Conservation (phyloP, 2,888 invertebrate genomes). For the Lomographa bimaculata region DNA sequence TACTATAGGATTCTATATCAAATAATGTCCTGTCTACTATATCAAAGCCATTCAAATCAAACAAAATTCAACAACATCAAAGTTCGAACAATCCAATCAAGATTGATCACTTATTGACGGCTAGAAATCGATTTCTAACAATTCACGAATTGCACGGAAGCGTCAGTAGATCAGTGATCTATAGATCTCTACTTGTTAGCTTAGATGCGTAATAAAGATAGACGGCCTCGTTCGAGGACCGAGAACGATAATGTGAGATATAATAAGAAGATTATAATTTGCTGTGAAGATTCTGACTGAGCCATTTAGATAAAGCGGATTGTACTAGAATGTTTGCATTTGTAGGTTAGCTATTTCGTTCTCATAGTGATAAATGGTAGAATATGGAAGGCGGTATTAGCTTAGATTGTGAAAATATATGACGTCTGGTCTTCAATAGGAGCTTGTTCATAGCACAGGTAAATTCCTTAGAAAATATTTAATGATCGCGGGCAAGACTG, state of each 20-base stretch:
- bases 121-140: constrained; percentile 8
- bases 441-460: too few species aligned
- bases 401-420: too few species aligned
- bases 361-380: too few species aligned
- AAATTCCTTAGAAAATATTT: too few species aligned
- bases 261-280: constrained; percentile 26
- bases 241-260: constrained; percentile 22
- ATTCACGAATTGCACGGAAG: constrained; percentile 19
- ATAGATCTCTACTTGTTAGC: constrained; percentile 31
- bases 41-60: too few species aligned
- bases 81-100: constrained; percentile 7
- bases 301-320: constrained; percentile 21
- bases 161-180: constrained; percentile 31
- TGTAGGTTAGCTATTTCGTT: constrained; percentile 2
- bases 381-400: too few species aligned
- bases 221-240: constrained; percentile 17
- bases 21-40: too few species aligned
- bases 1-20: too few species aligned
- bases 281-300: constrained; percentile 21
- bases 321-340: constrained; percentile 1
- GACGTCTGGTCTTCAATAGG: too few species aligned
- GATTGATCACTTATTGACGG: constrained; percentile 18
- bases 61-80: too few species aligned
- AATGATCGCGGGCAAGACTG: too few species aligned
- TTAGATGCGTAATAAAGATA: constrained; percentile 42